Evolutionary conservation across 1,140 invertebrate species (phyloP).

Genomic region (Phortica variegata): DNA sequence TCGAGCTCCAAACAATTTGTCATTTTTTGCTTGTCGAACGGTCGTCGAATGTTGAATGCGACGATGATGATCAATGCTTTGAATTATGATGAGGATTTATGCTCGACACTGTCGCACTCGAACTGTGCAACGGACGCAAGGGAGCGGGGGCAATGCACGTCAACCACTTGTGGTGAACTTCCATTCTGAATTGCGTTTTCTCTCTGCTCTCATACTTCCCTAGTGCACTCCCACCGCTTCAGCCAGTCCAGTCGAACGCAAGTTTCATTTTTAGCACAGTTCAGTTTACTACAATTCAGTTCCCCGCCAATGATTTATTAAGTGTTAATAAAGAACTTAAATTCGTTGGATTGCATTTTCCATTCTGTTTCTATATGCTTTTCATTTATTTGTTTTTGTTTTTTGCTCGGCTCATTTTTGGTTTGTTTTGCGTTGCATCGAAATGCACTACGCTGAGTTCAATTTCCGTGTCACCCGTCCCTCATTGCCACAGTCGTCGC

Average conservation of each 20-base stretch:
- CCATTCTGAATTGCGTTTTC: background rate
- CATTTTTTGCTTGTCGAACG: slow-evolving; percentile 44
- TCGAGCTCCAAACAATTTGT: slow-evolving; percentile 56
- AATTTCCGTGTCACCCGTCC: slow-evolving; percentile 13
- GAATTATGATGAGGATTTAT: slow-evolving; percentile 58
- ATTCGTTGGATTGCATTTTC: slow-evolving; percentile 50
- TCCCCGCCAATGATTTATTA: slow-evolving; percentile 48
- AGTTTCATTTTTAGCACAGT: no score
- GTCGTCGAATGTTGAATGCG: slow-evolving; percentile 9
- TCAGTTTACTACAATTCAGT: background rate
- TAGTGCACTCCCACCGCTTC: slow-evolving; percentile 3
- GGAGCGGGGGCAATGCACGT: slow-evolving; percentile 13
- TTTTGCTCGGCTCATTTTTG: background rate
- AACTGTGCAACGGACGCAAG: slow-evolving; percentile 17
- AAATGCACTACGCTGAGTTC: slow-evolving; percentile 4
- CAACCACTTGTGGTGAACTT: slow-evolving; percentile 32
- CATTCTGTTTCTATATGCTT: slow-evolving; percentile 25
- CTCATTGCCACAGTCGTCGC: slow-evolving; percentile 2
- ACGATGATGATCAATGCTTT: slow-evolving; percentile 54
- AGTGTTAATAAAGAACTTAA: slow-evolving; percentile 58
- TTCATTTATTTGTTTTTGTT: background rate
- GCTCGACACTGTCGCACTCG: slow-evolving; percentile 48
- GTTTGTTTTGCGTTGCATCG: background rate
- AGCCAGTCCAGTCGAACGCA: slow-evolving; percentile 1
- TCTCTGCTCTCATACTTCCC: background rate